Evolutionary conservation across 2,113 vertebrate species (phyloP).

Genomic region (Trachemys scripta): DNA sequence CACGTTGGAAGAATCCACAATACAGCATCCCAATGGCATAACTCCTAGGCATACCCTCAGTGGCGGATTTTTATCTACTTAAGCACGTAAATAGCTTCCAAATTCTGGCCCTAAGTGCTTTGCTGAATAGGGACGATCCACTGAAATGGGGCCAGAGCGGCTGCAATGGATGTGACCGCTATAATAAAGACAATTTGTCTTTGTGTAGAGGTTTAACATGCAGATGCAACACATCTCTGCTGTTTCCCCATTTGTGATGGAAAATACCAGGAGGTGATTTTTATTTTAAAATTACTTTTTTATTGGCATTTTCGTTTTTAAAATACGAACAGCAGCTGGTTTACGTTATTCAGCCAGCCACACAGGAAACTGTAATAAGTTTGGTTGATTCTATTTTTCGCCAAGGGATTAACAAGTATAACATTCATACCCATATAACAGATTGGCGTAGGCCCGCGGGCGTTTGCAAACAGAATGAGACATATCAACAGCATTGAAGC

Average conservation of each 20-base stretch:
- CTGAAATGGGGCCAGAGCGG: rapidly evolving
- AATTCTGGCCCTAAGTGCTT: not conserved
- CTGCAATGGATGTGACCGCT: not conserved
- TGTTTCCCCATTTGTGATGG: not conserved
- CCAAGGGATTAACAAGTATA: conserved; percentile 29
- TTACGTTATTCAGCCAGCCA: conserved; percentile 26
- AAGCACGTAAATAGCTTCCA: no score
- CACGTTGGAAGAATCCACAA: no score
- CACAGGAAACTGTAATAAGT: conserved; percentile 42
- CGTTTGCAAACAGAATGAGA: not conserved
- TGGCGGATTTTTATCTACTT: no score
- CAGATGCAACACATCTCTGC: not conserved
- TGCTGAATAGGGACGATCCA: not conserved
- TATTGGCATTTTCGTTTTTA: conserved; percentile 59
- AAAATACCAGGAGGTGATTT: conserved; percentile 36
- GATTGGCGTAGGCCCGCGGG: not conserved
- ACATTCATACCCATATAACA: conserved; percentile 21
- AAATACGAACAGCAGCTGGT: conserved; percentile 59
- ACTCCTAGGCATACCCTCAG: no score
- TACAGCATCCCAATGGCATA: no score
- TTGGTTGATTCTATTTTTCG: conserved; percentile 47
- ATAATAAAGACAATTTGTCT: not conserved
- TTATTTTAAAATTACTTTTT: conserved; percentile 30
- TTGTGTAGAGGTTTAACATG: not conserved
- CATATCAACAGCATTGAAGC: not conserved